Conservation (phyloP, 1,140 invertebrate species). For the Druon quercuslanigerum region DNA sequence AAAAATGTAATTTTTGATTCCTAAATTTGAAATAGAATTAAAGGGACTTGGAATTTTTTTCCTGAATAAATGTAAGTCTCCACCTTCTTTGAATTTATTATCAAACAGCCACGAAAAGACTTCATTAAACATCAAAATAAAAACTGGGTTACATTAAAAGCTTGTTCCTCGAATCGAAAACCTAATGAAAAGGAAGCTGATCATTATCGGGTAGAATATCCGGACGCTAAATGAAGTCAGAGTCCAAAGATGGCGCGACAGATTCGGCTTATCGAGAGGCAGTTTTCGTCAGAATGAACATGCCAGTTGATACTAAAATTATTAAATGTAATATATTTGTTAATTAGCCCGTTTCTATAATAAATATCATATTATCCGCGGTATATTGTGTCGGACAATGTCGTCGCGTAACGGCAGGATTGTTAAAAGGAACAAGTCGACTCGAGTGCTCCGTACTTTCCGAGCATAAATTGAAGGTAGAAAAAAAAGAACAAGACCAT, state of each 20-base stretch:
- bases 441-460: neutral
- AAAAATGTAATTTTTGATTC: no score
- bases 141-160: neutral
- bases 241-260: slow-evolving; percentile 1
- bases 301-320: no score
- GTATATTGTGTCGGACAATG: no score
- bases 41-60: neutral
- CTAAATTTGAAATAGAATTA: neutral
- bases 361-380: no score
- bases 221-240: neutral
- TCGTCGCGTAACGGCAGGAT: no score
- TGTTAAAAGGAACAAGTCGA: slow-evolving; percentile 28
- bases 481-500: neutral
- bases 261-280: no score
- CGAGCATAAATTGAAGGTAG: slow-evolving; percentile 21
- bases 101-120: neutral
- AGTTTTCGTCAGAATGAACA: no score
- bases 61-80: neutral
- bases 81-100: neutral
- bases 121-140: neutral
- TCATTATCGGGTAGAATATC: slow-evolving; percentile 1
- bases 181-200: neutral
- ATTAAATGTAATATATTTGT: no score
- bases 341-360: no score
- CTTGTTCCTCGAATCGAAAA: neutral